Conservation (phyloP, 2,888 invertebrate genomes). For the Orthonevra nobilis region DNA sequence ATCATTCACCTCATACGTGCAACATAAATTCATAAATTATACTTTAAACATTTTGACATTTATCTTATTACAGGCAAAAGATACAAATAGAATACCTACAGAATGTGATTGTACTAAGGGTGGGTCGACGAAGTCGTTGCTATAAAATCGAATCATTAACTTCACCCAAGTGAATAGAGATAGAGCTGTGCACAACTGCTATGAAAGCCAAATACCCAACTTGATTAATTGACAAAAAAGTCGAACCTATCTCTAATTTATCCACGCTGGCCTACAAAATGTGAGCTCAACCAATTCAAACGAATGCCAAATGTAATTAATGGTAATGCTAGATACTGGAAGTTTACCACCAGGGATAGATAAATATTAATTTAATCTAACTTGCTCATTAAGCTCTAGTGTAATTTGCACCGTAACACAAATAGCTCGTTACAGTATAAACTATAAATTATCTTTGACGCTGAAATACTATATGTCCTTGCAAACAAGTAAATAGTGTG, state of each 20-base stretch:
- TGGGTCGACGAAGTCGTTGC: too few relatives aligned
- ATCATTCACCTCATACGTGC: too few relatives aligned
- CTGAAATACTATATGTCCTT: background rate
- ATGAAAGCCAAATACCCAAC: constrained; percentile 28
- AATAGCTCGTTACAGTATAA: constrained; percentile 31
- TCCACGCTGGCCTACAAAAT: background rate
- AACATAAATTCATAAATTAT: too few relatives aligned
- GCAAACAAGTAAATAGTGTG: too few relatives aligned
- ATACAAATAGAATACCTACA: too few relatives aligned
- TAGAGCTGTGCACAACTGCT: too few relatives aligned
- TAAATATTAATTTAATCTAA: constrained; percentile 59
- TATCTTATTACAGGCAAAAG: too few relatives aligned
- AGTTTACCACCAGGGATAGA: constrained; percentile 28
- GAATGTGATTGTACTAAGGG: too few relatives aligned
- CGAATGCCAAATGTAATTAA: constrained; percentile 54
- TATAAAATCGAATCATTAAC: constrained; percentile 41
- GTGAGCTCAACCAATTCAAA: constrained; percentile 17
- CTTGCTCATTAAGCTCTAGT: constrained; percentile 40
- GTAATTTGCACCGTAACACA: constrained; percentile 24
- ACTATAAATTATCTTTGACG: constrained; percentile 56
- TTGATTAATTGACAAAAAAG: constrained; percentile 52
- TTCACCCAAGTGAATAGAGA: constrained; percentile 24
- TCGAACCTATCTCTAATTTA: background rate
- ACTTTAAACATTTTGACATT: too few relatives aligned
- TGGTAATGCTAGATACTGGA: constrained; percentile 25